Conservation (phyloP, 2,888 invertebrate species). For the Drosophila emarginata region DNA sequence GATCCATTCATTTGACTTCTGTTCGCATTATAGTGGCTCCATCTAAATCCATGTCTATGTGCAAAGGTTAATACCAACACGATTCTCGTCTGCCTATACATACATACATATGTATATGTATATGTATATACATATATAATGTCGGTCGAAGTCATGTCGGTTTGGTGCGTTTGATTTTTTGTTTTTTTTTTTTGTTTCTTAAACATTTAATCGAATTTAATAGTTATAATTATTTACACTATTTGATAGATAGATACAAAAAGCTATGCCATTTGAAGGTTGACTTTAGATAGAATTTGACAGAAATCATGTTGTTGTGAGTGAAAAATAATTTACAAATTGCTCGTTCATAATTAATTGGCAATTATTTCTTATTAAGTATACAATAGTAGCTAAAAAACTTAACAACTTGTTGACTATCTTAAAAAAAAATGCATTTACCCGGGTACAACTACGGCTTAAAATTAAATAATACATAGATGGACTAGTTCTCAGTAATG, state of each 20-base stretch:
- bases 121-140: not conserved
- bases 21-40: not conserved
- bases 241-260: constrained; percentile 7
- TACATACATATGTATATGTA: not conserved
- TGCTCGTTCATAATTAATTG: constrained; percentile 1
- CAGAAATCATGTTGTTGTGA: not conserved
- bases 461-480: not conserved
- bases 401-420: not conserved
- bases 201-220: not conserved
- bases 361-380: not conserved
- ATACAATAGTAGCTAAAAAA: not conserved
- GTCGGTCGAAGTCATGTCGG: not conserved
- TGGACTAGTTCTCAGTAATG: too few relatives aligned
- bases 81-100: not conserved
- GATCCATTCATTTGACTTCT: constrained; percentile 13
- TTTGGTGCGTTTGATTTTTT: not conserved
- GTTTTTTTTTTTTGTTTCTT: not conserved
- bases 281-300: constrained; percentile 4
- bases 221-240: constrained; percentile 6
- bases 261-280: constrained; percentile 1
- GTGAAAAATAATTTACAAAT: constrained; percentile 1
- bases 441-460: not conserved
- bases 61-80: constrained; percentile 11
- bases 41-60: not conserved
- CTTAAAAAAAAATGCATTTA: not conserved